phyloP scores from a whole-genome alignment of 2,113 vertebrate species.

The Alligator mississippiensis region DNA sequence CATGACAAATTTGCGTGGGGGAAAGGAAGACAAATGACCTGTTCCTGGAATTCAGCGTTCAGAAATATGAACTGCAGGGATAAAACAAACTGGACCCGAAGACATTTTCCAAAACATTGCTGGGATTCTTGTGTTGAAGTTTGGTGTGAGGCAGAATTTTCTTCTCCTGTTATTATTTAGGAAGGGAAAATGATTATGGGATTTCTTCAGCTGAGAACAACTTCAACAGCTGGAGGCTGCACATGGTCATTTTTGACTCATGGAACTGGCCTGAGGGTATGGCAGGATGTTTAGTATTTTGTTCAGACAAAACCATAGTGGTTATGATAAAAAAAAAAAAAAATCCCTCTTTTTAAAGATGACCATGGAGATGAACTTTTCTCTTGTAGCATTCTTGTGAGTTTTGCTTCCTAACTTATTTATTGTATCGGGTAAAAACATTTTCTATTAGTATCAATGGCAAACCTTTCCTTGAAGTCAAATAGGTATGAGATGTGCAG shows the following conservation, averaged over 20 bases:
- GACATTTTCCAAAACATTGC: neutral
- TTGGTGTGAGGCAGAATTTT: neutral
- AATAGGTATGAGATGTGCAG: neutral
- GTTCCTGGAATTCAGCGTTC: neutral
- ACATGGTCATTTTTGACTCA: neutral
- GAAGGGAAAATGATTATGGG: neutral
- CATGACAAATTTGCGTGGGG: neutral
- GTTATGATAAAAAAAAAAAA: neutral
- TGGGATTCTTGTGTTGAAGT: neutral
- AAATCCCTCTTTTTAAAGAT: neutral
- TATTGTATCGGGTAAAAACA: neutral
- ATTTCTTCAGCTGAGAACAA: neutral
- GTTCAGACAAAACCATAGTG: neutral
- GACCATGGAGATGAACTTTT: neutral
- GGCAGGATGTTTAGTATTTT: neutral
- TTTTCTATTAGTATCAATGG: neutral
- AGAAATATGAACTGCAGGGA: fast-evolving
- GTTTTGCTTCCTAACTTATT: neutral
- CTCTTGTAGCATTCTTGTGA: neutral
- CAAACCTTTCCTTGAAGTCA: neutral
- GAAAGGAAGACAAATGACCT: neutral
- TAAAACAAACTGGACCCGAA: neutral
- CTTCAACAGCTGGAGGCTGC: neutral
- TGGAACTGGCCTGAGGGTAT: neutral
- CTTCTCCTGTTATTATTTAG: neutral